These are phyloP conservation scores for Blennius ocellaris DNA, from an alignment of 2,113 vertebrate species.

Conservation along the genomic window DNA sequence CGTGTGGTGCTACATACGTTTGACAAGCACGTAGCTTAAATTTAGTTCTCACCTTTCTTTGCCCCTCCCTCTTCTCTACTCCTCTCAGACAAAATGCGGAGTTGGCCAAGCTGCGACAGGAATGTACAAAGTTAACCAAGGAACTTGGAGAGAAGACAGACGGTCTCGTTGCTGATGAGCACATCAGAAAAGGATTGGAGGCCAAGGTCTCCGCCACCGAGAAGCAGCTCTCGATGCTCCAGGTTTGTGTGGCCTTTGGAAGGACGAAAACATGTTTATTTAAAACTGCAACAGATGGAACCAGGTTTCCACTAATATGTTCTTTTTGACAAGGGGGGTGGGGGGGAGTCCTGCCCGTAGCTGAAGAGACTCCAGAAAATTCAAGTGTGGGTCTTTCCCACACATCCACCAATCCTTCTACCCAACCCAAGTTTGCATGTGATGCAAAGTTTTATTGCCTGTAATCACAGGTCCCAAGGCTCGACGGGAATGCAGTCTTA, in stretches of 20 bases:
- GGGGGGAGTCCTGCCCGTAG: slow-evolving; percentile 1
- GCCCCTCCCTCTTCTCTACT: not conserved
- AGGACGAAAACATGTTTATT: slow-evolving; percentile 7
- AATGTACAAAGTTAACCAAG: slow-evolving; percentile 90
- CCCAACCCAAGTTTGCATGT: slow-evolving; percentile 34
- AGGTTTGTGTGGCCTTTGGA: slow-evolving; percentile 78
- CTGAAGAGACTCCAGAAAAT: slow-evolving; percentile 15
- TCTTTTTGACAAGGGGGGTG: not conserved
- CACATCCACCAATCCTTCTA: too few relatives aligned
- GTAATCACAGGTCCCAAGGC: slow-evolving; percentile 56
- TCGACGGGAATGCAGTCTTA: slow-evolving; percentile 56
- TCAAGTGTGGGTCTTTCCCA: not conserved
- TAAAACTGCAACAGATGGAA: not conserved
- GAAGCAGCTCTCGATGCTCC: slow-evolving; percentile 87
- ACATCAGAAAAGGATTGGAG: slow-evolving; percentile 88
- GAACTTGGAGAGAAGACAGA: slow-evolving; percentile 90
- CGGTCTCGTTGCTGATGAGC: slow-evolving; percentile 87
- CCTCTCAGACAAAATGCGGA: slow-evolving; percentile 91
- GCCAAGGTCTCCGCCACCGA: slow-evolving; percentile 83
- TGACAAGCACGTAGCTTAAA: not conserved
- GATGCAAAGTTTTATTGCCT: slow-evolving; percentile 56
- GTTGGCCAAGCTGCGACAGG: slow-evolving; percentile 93
- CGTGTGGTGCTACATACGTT: too few relatives aligned
- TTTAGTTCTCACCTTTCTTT: not conserved
- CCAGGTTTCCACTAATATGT: not conserved